Evolutionary conservation across 2,113 vertebrate species (phyloP), one percentile per base, ranked within the genome.

Genomic region (Empidonax alnorum): DNA sequence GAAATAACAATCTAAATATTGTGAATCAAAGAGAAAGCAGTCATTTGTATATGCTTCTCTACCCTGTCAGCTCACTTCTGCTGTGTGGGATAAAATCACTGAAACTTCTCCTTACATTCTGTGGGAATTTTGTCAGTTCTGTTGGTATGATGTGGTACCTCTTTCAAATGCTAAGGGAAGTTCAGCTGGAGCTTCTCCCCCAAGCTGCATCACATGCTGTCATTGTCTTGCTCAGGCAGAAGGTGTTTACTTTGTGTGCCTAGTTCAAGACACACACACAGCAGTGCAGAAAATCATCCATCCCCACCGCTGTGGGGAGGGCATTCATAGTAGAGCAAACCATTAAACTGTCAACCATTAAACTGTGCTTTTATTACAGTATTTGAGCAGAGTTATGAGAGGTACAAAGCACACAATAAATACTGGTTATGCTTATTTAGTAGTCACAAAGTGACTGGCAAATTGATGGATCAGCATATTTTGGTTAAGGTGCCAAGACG

Each of bases 1-100:
- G 92, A 97, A 97, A 95, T 95, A 93, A 90, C 86, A 93, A 78
- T 65, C 86, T 78, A 92, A 96, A 93, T 92, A 87, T 65, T 93
- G 90, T 93, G 94, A 94, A 93, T 95, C 92, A 95, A 95, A 75
- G 90, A 84, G 93, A 94, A 92, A 77, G 82, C 63, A 74, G 62
- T 52, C 12, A 58, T 92, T 90, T 93, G 63, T 83, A 9, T 65
- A 7, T 77, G 35, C 82, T 44, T 44, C 52, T 93, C 56, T 86
- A 27, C 65, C 19, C 44, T 56, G 47, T 50, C 85, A 78, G 47
- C 73, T 94, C 79, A 11, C 44, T 96, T 72, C 77, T 87, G 18
- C 68, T 47, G 25, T 27, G 58, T 41, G 39, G 50, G 83, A 77
- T 90, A 56, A 88, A 95, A 87, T 81, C 73, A 52, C 25, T 84